Evolutionary conservation across 2,888 invertebrate genomes (phyloP).

Genomic region (Drosophila pegasa): DNA sequence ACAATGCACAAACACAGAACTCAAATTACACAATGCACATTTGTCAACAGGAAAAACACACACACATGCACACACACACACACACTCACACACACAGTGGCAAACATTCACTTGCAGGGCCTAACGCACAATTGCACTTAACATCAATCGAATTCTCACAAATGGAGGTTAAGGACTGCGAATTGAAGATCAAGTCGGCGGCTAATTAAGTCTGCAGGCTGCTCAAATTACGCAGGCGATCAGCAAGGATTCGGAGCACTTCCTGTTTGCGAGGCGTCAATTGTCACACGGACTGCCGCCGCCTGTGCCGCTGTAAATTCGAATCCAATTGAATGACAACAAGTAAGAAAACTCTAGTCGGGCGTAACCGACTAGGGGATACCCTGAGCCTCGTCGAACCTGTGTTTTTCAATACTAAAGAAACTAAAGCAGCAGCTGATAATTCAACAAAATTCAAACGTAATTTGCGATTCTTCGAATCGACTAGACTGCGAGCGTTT

Average conservation of each 20-base stretch:
- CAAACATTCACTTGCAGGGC: constrained; percentile 20
- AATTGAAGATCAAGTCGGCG: constrained; percentile 59
- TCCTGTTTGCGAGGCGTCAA: constrained; percentile 79
- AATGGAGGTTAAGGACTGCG: constrained; percentile 46
- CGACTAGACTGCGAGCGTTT: too few species aligned
- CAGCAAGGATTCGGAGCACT: constrained; percentile 46
- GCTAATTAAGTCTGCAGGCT: constrained; percentile 66
- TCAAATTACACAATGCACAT: constrained; percentile 66
- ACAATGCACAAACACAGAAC: constrained; percentile 69
- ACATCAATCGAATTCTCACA: constrained; percentile 40
- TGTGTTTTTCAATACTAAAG: too few species aligned
- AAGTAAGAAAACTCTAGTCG: too few species aligned
- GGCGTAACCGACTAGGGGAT: too few species aligned
- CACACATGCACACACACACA: constrained; percentile 29
- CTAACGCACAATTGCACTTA: constrained; percentile 54
- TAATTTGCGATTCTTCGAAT: too few species aligned
- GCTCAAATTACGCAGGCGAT: constrained; percentile 66
- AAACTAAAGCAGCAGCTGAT: too few species aligned
- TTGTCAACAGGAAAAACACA: constrained; percentile 12
- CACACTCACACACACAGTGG: constrained; percentile 11
- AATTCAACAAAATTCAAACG: too few species aligned
- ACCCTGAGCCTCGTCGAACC: too few species aligned
- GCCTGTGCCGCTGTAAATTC: constrained; percentile 55
- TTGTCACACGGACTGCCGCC: constrained; percentile 63
- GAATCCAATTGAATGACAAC: constrained; percentile 83